phyloP scores from a whole-genome alignment of 2,797 vertebrate genomes.

The Australoheros facetus region DNA sequence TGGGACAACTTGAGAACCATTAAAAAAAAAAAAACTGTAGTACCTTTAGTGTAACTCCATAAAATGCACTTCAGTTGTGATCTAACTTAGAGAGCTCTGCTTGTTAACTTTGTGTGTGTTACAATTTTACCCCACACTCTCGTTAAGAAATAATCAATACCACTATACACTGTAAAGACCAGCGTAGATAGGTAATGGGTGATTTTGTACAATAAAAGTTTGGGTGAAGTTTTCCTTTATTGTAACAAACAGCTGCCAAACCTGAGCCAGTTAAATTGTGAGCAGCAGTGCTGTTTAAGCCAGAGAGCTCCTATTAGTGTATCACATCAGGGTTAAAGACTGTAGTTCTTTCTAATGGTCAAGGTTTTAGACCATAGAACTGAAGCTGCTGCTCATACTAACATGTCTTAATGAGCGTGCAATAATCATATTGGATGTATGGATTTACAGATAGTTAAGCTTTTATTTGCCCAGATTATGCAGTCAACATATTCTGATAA shows the following conservation, averaged over 20 bases:
- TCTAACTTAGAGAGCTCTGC: no score
- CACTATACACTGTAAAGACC: no score
- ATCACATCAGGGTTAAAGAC: neutral
- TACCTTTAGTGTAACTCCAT: no score
- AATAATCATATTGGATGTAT: neutral
- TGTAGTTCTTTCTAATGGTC: neutral
- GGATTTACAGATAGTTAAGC: neutral
- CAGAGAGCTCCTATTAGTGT: neutral
- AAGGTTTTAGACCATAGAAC: constrained; percentile 7
- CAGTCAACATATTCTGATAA: neutral
- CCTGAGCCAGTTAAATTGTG: constrained; percentile 34
- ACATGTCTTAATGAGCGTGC: constrained; percentile 66
- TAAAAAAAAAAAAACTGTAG: neutral
- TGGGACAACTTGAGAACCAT: neutral
- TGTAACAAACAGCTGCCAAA: constrained; percentile 25
- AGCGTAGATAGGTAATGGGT: neutral
- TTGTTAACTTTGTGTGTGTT: neutral
- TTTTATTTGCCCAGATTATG: neutral
- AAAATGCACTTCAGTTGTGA: no score
- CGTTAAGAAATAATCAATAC: no score
- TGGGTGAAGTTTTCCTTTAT: constrained; percentile 4
- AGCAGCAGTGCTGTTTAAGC: neutral
- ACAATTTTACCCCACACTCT: no score
- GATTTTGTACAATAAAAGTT: neutral
- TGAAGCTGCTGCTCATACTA: constrained; percentile 51